A percentile compares a stretch with the other conserved stretches of the same genome.
Conservation (phyloP, 2,113 vertebrate genomes). For the Tachysurus fulvidraco region DNA sequence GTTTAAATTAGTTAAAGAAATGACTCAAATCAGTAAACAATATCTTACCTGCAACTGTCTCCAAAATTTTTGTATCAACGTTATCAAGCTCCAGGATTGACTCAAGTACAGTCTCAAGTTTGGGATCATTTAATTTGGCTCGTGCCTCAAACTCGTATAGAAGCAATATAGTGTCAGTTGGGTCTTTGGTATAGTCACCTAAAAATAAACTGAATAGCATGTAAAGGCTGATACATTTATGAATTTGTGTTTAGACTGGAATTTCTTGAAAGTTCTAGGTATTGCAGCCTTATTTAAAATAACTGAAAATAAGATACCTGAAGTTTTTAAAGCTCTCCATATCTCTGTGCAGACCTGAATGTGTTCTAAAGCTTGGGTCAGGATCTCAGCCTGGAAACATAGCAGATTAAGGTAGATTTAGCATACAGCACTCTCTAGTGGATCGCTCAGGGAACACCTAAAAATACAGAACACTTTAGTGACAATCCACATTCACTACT, state of each 20-base stretch:
- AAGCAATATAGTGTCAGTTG: constrained; percentile 81
- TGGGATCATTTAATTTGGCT: constrained; percentile 84
- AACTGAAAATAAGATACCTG: constrained; percentile 69
- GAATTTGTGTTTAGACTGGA: background rate
- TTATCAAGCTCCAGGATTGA: constrained; percentile 80
- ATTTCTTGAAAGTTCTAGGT: background rate
- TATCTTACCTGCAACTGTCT: constrained; percentile 82
- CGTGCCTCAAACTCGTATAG: constrained; percentile 91
- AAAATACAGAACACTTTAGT: constrained; percentile 44
- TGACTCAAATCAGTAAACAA: background rate
- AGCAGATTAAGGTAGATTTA: constrained; percentile 41
- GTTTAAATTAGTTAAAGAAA: background rate
- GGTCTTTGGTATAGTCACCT: constrained; percentile 79
- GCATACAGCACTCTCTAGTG: constrained; percentile 68
- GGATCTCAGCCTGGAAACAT: constrained; percentile 69
- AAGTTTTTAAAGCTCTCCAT: constrained; percentile 81
- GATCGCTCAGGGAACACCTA: constrained; percentile 29
- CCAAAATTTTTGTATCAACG: constrained; percentile 79
- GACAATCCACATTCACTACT: background rate
- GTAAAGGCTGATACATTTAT: background rate
- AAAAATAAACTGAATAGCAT: background rate
- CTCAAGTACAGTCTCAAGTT: constrained; percentile 77
- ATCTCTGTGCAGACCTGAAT: constrained; percentile 80
- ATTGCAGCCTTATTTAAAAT: background rate
- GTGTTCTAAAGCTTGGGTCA: constrained; percentile 78